Base-by-base conservation (phyloP, 1,140 invertebrate species). In the Sarcophaga bullata region DNA sequence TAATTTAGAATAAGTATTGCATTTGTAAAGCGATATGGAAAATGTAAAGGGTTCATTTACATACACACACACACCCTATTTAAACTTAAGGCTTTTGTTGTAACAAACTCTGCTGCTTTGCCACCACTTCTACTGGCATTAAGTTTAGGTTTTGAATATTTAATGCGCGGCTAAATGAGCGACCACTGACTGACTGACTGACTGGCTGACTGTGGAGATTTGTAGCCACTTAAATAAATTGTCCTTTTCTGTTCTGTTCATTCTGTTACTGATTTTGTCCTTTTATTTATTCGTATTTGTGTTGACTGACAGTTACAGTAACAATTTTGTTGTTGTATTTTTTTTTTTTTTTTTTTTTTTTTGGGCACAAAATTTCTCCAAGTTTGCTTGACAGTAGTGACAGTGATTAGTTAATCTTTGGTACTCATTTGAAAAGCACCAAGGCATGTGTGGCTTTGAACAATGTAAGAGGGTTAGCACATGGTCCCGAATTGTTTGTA, bases 401-500 rank as follows among this genome's bases (percentile, higher is more conserved):
- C 73, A 75, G 25, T 75, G 73, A 75, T 75, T 25, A 15, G 73
- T 47, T 52, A 68, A 68, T 68, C 19, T 68, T 68, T 68, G 54
- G 19, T 19, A 19, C 17, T 68, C 62, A 68, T 68, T 19, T 68
- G 62, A 10, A 17, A 68, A 68, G 62, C 62, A 68, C 62, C 62
- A 68, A 68, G 25, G 25, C 13, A 52, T 73, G 73, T 73, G 25
- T 6, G 13, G 19, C 73, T 25, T 73, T 13, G 25, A 11, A 13
- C 13, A 73, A 46, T 19, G 3, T 76, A 46, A 85, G 88, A 88
- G 85, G 87, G 86, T 87, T 37, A 82, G 37, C 11, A 25, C 83
- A 80, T 72, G 58, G 73, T 19, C n/a, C 25, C 1, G 25, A 37
- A 37, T 37, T 37, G 25, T 37, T 81, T 49, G 80, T 73, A 58